Base-by-base conservation (phyloP, 2,888 invertebrate species). In the Agrilus mali region DNA sequence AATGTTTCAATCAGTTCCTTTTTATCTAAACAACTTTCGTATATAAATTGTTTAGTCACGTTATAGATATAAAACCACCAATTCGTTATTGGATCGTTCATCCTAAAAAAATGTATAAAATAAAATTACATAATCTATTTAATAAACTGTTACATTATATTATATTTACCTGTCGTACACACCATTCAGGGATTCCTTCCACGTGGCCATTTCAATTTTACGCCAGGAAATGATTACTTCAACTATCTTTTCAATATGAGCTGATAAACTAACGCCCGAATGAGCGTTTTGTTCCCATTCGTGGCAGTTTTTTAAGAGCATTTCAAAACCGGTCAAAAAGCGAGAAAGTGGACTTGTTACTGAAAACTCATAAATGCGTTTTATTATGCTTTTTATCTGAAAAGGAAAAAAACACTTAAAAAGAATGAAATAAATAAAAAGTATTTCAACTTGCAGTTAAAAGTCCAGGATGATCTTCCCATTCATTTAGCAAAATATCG, bases 271-370 rank as follows among this genome's bases (percentile, higher is more conserved):
- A 46, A 95, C 89, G 6, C 82, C 84, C 50, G 76, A 79, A 56
- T 90, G 89, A 0, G 95, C 93, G 53, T 87, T 86, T 55, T 83
- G 80, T 63, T 96, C 90, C 96, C 95, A 96, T 56, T 92, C 86
- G 50, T 92, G 78, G 40, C 86, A 73, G 56, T 87, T 86, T 47
- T 82, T 81, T 2, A 96, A 70, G 2, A 98, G 68, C 38, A 94
- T 70, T 65, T 98, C 97, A 41, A 97, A 71, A 1, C 95, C 95
- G 0, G 87, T 85, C 2, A 94, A 75, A 59, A 90, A 92, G 50
- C 92, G 80, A 46, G 90, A 84, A 4, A 97, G 69, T 0, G 96
- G 85, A 49, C 86, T 83, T 1, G 81, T 80, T 0, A 90, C 73
- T 0, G 87, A 74, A 62, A 96, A 88, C 14, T 66, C 65, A 20